Evolutionary conservation across 2,888 invertebrate species (phyloP).

Genomic region (Coleophora flavipennella): DNA sequence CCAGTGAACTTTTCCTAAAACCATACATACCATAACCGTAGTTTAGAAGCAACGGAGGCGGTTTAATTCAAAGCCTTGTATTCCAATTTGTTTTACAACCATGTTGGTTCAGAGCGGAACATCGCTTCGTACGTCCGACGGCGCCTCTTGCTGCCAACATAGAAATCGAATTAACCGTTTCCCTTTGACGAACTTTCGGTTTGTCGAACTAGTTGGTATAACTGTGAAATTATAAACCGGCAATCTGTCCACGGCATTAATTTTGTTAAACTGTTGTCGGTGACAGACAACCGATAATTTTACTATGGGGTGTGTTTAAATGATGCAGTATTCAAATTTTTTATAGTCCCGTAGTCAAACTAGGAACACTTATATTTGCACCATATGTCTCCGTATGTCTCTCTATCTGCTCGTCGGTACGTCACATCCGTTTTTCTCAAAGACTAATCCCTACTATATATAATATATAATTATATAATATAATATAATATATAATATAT

Average conservation of each 20-base stretch:
- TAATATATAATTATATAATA: too few species aligned
- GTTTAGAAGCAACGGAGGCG: neutral
- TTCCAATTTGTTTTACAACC: neutral
- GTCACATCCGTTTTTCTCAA: too few species aligned
- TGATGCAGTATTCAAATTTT: too few species aligned
- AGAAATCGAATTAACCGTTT: conserved; percentile 50
- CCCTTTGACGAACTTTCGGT: conserved; percentile 47
- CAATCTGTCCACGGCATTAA: conserved; percentile 18
- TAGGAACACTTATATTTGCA: too few species aligned
- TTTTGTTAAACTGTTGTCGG: neutral
- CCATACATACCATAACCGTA: neutral
- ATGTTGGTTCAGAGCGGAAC: neutral
- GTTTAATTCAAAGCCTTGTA: neutral
- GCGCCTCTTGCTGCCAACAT: conserved; percentile 39
- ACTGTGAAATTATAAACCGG: conserved; percentile 38
- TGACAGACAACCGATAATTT: neutral
- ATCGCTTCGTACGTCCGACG: conserved; percentile 27
- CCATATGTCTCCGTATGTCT: too few species aligned
- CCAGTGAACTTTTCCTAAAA: too few species aligned
- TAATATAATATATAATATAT: too few species aligned
- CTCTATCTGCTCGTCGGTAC: too few species aligned
- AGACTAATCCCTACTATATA: too few species aligned
- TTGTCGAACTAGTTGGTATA: conserved; percentile 28
- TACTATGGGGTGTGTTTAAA: too few species aligned
- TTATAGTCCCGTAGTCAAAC: too few species aligned